Evolutionary conservation across 2,888 invertebrate genomes (phyloP).

Genomic region (Crepidodera aurea): DNA sequence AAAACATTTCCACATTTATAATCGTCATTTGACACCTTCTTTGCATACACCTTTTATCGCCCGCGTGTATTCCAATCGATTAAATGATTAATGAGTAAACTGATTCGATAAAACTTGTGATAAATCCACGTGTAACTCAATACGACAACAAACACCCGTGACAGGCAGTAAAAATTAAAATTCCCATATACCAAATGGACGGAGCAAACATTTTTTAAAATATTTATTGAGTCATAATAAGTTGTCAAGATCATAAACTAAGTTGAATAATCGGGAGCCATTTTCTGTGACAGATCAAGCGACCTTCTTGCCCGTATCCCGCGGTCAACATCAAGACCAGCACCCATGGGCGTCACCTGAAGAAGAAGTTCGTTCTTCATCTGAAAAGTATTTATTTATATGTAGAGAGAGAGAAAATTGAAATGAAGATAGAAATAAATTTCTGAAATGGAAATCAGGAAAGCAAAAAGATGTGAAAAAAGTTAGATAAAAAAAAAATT

Average conservation of each 20-base stretch:
- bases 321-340: conserved; percentile 27
- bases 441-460: no score
- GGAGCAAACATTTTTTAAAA: conserved; percentile 53
- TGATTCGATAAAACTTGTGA: conserved; percentile 41
- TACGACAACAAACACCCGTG: conserved; percentile 36
- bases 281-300: conserved; percentile 52
- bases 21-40: conserved; percentile 7
- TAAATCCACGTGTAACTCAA: conserved; percentile 45
- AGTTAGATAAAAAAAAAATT: no score
- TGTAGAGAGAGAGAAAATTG: no score
- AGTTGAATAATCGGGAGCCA: conserved; percentile 58
- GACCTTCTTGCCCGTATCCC: conserved; percentile 35
- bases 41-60: conserved; percentile 8
- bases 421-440: no score
- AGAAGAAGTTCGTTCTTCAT: no score
- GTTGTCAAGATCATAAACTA: conserved; percentile 60
- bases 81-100: conserved; percentile 1
- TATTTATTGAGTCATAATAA: conserved; percentile 62
- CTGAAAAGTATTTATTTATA: no score
- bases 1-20: no score
- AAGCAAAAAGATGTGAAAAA: no score
- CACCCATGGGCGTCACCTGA: not conserved
- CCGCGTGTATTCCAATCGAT: conserved; percentile 1
- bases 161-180: conserved; percentile 55
- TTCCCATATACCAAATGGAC: conserved; percentile 52